Evolutionary conservation across 2,113 vertebrate species (phyloP), one percentile per base, ranked within the genome.

Genomic region (Garra rufa): DNA sequence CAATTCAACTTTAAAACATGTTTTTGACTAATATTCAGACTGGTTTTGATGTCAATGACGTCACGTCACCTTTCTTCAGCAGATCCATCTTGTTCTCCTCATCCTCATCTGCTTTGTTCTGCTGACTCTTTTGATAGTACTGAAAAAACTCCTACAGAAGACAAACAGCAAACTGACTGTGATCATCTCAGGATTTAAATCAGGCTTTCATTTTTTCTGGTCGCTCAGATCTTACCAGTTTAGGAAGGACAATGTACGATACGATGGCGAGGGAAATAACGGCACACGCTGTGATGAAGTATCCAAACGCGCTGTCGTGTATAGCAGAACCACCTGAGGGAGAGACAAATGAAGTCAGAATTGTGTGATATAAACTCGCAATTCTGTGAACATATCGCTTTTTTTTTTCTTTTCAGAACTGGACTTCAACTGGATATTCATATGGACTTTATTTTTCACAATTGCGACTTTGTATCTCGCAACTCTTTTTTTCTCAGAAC

Each of bases 241-340:
- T 93, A 26, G 95, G 95, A 87, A 99, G 95, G 81, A 91, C 28
- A 83, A 96, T 46, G 86, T 97, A 97, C 75, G 95, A 96, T 24
- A 95, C 0, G 34, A 97, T 90, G 17, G 96, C 94, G 74, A 94
- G 55, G 76, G 94, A 9, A 0, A 97, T 95, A 0, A 94, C 96
- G 6, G 71, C 93, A 19, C 96, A 97, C 34, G 97, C 97, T 0
- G 96, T 98, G 88, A 97, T 93, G 89, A 99, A 98, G 90, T 98
- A 99, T 84, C 96, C 96, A 1, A 98, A 93, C 55, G 93, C 96
- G 1, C 94, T 95, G 86, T 93, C 92, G 0, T 87, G 82, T 24
- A 95, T 52, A 41, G 91, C 10, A 0, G 95, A 94, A 0, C 96
- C 97, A 93, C 94, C 95, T 95, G 87, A 2, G 55, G n/a, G 48